phyloP scores from a whole-genome alignment of 2,888 invertebrate genomes.

The Agriopis marginaria region DNA sequence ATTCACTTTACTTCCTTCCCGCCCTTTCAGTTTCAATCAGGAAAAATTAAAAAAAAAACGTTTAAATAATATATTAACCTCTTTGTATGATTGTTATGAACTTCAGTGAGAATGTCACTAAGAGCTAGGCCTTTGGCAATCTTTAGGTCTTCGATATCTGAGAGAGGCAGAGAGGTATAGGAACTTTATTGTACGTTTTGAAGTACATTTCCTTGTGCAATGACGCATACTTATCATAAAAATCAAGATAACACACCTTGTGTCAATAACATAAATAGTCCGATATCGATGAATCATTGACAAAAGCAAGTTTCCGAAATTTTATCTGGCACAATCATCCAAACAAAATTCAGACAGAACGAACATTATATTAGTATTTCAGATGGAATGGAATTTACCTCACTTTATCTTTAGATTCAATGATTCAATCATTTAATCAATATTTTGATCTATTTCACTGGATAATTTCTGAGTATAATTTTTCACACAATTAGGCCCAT shows the following conservation, averaged over 20 bases:
- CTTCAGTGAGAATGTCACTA: slow-evolving; percentile 96
- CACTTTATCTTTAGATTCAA: not conserved
- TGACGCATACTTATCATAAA: not conserved
- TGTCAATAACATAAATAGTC: not conserved
- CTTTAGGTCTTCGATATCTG: slow-evolving; percentile 94
- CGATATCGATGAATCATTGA: slow-evolving; percentile 2
- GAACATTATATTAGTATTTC: no score
- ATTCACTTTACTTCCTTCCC: no score
- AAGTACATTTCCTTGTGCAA: not conserved
- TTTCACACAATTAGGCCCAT: no score
- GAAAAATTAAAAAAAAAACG: no score
- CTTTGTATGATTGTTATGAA: slow-evolving; percentile 95
- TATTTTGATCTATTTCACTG: not conserved
- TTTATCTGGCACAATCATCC: slow-evolving; percentile 3
- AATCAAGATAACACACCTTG: not conserved
- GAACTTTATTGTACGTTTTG: slow-evolving; percentile 27
- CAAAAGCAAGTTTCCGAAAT: slow-evolving; percentile 1
- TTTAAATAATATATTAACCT: slow-evolving; percentile 85
- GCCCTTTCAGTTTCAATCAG: no score
- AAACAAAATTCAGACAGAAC: not conserved
- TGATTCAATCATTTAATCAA: not conserved
- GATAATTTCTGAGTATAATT: not conserved
- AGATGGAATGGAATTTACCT: not conserved
- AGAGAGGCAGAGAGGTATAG: slow-evolving; percentile 34
- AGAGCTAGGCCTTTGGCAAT: slow-evolving; percentile 96